Percentiles rank a stretch among this genome's conserved stretches.
phyloP scores from a whole-genome alignment of 2,113 vertebrate species.

The Microcebus ravelobensis region DNA sequence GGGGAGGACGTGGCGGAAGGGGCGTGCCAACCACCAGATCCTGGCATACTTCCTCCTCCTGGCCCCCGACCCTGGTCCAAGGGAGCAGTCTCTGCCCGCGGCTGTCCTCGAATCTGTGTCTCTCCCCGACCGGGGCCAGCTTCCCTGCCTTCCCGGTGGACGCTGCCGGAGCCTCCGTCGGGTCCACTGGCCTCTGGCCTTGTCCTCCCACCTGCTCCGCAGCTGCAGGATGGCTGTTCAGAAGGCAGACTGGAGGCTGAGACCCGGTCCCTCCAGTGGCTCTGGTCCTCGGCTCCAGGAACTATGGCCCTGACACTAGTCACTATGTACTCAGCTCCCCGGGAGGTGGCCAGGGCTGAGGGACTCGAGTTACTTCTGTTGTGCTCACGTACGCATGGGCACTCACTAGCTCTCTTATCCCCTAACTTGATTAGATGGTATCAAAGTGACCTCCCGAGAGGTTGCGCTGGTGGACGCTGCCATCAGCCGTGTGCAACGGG shows the following conservation, averaged over 20 bases:
- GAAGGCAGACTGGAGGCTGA: accelerated
- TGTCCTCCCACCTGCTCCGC: accelerated
- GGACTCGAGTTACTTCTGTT: too few relatives aligned
- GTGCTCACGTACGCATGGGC: too few relatives aligned
- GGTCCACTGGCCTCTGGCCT: too few relatives aligned
- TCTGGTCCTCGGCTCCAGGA: background rate
- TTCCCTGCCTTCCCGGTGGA: accelerated
- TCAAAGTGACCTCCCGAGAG: background rate
- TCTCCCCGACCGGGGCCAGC: background rate
- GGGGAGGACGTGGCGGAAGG: background rate
- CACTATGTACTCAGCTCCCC: accelerated
- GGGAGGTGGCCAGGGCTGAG: too few relatives aligned
- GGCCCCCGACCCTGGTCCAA: accelerated
- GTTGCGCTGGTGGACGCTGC: background rate
- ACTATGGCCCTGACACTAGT: too few relatives aligned
- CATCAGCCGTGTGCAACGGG: too few relatives aligned
- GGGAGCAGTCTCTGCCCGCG: accelerated
- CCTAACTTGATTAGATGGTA: too few relatives aligned
- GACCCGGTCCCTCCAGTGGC: accelerated
- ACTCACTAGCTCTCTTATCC: too few relatives aligned
- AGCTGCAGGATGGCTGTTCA: background rate
- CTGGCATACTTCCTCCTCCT: background rate
- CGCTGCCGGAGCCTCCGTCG: accelerated
- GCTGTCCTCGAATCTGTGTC: accelerated
- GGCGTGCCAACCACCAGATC: background rate